Percentiles rank a stretch among this genome's conserved stretches.
These are phyloP conservation scores for Chloropsis hardwickii DNA, from an alignment of 2,113 vertebrate species.

Conservation along the genomic window DNA sequence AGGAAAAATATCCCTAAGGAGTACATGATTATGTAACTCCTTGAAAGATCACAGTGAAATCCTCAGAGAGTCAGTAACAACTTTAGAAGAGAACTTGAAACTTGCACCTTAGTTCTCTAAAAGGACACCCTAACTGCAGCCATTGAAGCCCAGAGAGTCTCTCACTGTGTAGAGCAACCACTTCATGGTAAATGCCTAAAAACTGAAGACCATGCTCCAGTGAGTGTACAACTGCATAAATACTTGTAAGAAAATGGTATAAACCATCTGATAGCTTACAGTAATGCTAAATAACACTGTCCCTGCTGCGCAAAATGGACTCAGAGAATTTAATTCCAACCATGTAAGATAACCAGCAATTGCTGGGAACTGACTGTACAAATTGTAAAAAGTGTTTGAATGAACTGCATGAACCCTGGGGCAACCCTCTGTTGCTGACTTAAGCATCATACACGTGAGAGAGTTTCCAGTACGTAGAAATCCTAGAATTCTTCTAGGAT, in stretches of 20 bases:
- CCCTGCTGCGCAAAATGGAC: neutral
- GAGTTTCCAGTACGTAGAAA: neutral
- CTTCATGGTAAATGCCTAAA: neutral
- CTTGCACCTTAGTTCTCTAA: neutral
- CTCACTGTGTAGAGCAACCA: rapidly evolving
- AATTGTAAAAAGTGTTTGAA: neutral
- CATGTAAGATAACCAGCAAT: neutral
- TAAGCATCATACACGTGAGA: rapidly evolving
- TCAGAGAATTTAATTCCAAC: neutral
- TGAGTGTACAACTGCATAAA: neutral
- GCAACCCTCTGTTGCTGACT: neutral
- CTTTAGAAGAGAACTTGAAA: neutral
- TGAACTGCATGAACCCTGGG: neutral
- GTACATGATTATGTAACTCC: neutral
- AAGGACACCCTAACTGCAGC: neutral
- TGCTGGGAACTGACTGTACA: neutral
- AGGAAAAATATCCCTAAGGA: neutral
- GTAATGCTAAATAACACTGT: neutral
- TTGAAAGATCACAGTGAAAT: neutral
- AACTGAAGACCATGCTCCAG: neutral
- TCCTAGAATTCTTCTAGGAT: neutral
- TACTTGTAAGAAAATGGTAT: rapidly evolving
- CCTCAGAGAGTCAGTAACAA: neutral
- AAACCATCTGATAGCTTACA: neutral
- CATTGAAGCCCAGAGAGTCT: neutral